A percentile compares a stretch with the other conserved stretches of the same genome.
Conservation (phyloP, 2,888 invertebrate genomes). For the Disparrhopalites patrizii region DNA sequence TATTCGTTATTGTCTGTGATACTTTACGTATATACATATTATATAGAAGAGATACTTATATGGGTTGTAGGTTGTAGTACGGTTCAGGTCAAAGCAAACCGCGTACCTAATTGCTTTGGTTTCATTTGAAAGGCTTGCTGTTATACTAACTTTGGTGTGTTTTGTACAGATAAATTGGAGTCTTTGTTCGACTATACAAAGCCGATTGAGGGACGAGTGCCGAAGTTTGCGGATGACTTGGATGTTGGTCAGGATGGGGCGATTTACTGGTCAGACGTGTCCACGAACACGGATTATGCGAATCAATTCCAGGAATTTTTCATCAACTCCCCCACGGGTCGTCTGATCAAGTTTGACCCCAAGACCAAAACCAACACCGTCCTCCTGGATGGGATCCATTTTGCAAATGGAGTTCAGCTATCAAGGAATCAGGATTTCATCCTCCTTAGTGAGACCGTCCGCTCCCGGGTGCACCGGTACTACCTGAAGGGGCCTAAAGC, state of each 20-base stretch:
- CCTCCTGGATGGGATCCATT: constrained; percentile 69
- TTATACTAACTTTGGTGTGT: no score
- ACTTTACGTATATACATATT: no score
- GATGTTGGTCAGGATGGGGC: constrained; percentile 73
- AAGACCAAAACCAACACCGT: constrained; percentile 71
- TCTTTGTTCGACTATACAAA: background rate
- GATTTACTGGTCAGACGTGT: constrained; percentile 82
- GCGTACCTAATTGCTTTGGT: no score
- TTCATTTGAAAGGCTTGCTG: no score
- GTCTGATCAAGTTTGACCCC: constrained; percentile 75
- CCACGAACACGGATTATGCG: constrained; percentile 61
- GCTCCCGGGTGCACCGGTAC: constrained; percentile 67
- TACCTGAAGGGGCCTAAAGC: constrained; percentile 74
- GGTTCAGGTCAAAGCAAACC: no score
- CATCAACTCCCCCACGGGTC: constrained; percentile 51
- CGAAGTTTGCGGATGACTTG: constrained; percentile 70
- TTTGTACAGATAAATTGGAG: background rate
- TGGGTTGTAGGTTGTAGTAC: no score
- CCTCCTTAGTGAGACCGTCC: constrained; percentile 69
- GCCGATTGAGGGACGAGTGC: constrained; percentile 61
- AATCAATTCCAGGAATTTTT: constrained; percentile 51
- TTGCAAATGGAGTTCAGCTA: constrained; percentile 85
- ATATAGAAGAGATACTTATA: no score
- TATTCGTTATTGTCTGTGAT: no score
- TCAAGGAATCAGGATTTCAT: constrained; percentile 77